Percentiles rank a stretch among this genome's conserved stretches.
Conservation (phyloP, 2,797 vertebrate species). For the Rhyacichthys aspro region DNA sequence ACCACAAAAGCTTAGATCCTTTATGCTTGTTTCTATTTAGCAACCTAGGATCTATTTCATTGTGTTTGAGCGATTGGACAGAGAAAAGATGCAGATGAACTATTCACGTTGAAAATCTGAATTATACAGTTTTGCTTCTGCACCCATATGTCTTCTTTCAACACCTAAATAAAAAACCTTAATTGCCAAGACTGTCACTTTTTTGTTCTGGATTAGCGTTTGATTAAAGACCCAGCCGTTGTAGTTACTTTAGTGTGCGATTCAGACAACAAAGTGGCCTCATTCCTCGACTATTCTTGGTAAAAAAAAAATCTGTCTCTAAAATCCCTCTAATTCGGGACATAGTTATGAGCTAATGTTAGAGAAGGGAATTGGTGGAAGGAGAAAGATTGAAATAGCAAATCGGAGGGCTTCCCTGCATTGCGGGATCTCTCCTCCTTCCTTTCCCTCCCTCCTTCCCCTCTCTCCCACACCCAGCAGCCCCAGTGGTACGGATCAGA, state of each 20-base stretch:
- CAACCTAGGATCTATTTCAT: too few species aligned
- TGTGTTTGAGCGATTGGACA: too few species aligned
- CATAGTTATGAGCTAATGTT: constrained; percentile 6
- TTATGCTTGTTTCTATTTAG: too few species aligned
- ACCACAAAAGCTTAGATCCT: too few species aligned
- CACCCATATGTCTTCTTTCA: too few species aligned
- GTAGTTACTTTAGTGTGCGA: background rate
- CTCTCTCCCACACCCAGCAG: constrained; percentile 57
- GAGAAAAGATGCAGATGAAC: too few species aligned
- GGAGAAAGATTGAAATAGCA: constrained; percentile 33
- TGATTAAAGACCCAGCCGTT: background rate
- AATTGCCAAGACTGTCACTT: too few species aligned
- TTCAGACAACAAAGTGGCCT: background rate
- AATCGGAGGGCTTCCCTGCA: constrained; percentile 54
- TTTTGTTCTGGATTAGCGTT: too few species aligned
- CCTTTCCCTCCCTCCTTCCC: constrained; percentile 17
- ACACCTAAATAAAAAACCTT: too few species aligned
- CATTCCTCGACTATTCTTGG: background rate
- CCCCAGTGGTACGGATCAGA: constrained; percentile 73
- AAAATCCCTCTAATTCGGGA: constrained; percentile 11
- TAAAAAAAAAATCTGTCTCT: background rate
- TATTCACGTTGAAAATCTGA: too few species aligned
- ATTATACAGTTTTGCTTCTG: too few species aligned
- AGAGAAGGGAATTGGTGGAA: constrained; percentile 15
- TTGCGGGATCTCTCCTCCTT: constrained; percentile 40